A percentile compares a stretch with the other conserved stretches of the same genome.
phyloP scores from a whole-genome alignment of 2,113 vertebrate species.

The Aegotheles bennettii region DNA sequence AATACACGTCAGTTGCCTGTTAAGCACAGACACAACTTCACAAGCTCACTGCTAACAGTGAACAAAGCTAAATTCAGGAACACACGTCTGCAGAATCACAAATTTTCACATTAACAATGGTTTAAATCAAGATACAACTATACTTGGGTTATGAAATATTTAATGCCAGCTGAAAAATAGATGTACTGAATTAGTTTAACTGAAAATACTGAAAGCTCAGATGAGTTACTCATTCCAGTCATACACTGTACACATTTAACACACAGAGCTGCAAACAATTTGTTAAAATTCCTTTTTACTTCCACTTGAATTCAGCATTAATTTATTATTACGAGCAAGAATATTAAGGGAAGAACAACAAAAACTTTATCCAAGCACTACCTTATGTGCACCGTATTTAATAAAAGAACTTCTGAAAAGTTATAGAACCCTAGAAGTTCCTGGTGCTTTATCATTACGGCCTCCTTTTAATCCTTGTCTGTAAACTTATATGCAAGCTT shows the following conservation, averaged over 20 bases:
- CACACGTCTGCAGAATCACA: background rate
- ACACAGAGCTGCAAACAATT: background rate
- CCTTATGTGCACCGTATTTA: background rate
- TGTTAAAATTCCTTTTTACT: background rate
- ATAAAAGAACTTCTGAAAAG: background rate
- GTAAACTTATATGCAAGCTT: too few relatives aligned
- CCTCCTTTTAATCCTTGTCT: background rate
- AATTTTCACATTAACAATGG: background rate
- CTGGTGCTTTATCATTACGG: background rate
- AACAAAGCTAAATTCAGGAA: background rate
- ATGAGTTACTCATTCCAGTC: background rate
- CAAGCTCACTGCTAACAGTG: background rate
- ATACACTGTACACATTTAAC: background rate
- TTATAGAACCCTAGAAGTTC: too few relatives aligned
- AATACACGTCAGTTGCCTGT: background rate
- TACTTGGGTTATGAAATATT: background rate
- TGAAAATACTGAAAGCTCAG: background rate
- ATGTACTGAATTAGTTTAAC: background rate
- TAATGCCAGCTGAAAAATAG: background rate
- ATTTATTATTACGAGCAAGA: background rate
- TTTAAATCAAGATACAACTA: background rate
- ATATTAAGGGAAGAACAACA: background rate
- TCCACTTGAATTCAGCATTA: background rate
- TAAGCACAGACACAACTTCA: background rate
- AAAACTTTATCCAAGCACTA: background rate